Conservation (phyloP, 2,113 vertebrate genomes). For the Anas platyrhynchos region DNA sequence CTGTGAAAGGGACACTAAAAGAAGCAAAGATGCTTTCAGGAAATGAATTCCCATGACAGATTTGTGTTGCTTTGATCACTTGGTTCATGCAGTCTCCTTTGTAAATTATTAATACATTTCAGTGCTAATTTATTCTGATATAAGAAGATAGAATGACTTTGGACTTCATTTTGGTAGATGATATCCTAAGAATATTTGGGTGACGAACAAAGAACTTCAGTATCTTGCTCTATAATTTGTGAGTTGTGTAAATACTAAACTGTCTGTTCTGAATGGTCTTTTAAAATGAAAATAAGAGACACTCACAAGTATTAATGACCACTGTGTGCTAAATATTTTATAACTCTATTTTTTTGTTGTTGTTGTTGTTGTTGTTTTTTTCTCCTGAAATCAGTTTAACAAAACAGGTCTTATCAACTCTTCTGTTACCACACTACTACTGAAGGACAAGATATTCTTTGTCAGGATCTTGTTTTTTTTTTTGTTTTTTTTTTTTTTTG, state of each 20-base stretch:
- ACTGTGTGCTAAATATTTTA: conserved; percentile 20
- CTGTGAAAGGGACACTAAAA: background rate
- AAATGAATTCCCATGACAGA: background rate
- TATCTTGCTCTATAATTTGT: background rate
- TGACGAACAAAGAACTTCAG: background rate
- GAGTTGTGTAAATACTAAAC: background rate
- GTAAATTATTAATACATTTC: background rate
- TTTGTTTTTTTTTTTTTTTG: background rate
- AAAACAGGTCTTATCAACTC: background rate
- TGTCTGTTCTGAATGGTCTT: background rate
- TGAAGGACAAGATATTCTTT: background rate
- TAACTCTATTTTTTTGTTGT: conserved; percentile 3
- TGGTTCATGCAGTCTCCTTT: background rate
- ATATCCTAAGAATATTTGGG: background rate
- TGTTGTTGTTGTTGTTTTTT: background rate
- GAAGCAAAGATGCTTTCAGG: background rate
- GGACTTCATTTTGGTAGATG: background rate
- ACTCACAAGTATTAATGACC: background rate
- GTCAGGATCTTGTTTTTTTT: background rate
- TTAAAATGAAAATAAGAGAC: conserved; percentile 28
- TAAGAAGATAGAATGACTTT: background rate
- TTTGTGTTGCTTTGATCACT: background rate
- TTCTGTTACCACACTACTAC: background rate
- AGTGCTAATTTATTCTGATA: background rate
- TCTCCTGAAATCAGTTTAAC: conserved; percentile 20